These are phyloP conservation scores for Elymnias hypermnestra DNA, from an alignment of 1,140 invertebrate species.

Conservation along the genomic window DNA sequence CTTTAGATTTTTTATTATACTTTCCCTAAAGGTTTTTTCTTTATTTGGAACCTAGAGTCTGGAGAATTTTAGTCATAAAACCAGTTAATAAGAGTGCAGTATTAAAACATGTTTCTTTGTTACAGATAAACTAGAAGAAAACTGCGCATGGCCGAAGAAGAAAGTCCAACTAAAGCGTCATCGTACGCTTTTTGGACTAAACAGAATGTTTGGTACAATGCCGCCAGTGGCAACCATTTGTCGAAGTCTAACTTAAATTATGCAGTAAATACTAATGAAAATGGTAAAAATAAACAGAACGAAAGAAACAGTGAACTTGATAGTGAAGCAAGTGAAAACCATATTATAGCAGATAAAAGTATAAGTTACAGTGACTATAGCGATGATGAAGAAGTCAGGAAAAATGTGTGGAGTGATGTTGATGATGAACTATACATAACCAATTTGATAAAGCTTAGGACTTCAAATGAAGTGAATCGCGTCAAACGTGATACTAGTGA, in stretches of 20 bases:
- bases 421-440: constrained; percentile 70
- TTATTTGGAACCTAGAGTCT: too few relatives aligned
- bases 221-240: constrained; percentile 18
- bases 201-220: constrained; percentile 40
- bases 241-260: constrained; percentile 20
- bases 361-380: constrained; percentile 22
- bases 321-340: constrained; percentile 13
- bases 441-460: constrained; percentile 58
- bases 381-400: constrained; percentile 55
- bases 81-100: too few relatives aligned
- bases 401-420: constrained; percentile 64
- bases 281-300: constrained; percentile 13
- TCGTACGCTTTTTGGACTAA: constrained; percentile 62
- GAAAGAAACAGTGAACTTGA: constrained; percentile 17
- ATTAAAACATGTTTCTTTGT: constrained; percentile 45
- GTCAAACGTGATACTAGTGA: constrained; percentile 64
- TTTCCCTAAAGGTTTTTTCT: too few relatives aligned
- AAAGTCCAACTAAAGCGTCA: constrained; percentile 62
- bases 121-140: constrained; percentile 57
- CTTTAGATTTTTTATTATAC: too few relatives aligned
- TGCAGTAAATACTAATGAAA: constrained; percentile 31
- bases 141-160: constrained; percentile 65
- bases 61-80: too few relatives aligned
- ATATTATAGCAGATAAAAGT: constrained; percentile 46
- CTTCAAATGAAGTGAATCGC: constrained; percentile 62